phyloP scores from a whole-genome alignment of 1,140 invertebrate species.

The Euura lappo region DNA sequence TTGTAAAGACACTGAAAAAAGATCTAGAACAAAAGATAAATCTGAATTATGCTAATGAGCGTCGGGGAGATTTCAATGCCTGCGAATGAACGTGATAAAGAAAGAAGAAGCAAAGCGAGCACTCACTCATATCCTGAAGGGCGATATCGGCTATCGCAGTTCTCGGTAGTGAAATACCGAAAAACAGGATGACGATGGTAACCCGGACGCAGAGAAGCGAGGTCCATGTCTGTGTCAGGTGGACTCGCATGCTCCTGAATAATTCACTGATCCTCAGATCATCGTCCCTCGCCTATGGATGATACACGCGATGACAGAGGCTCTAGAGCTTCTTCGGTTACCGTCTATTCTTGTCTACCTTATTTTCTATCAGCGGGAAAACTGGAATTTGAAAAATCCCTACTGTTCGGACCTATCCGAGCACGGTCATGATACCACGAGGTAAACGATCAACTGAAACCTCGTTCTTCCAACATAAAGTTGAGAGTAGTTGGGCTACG shows the following conservation, averaged over 20 bases:
- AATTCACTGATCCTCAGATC: not conserved
- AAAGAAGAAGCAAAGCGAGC: not conserved
- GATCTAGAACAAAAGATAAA: not conserved
- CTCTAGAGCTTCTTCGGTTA: too few relatives aligned
- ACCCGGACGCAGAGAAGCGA: not conserved
- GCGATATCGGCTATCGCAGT: not conserved
- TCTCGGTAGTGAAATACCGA: not conserved
- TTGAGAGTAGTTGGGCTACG: not conserved
- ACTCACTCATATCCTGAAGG: conserved; percentile 1
- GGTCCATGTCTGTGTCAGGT: not conserved
- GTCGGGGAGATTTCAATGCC: not conserved
- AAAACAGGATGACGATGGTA: not conserved
- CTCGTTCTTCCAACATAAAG: not conserved
- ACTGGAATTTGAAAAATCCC: too few relatives aligned
- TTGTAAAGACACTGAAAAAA: not conserved
- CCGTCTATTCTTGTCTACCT: too few relatives aligned
- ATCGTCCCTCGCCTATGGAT: not conserved
- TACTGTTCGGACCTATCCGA: not conserved
- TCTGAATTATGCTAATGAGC: not conserved
- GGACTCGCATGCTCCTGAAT: not conserved
- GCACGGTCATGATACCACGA: not conserved
- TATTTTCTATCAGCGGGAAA: too few relatives aligned
- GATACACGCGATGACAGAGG: too few relatives aligned
- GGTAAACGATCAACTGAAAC: not conserved
- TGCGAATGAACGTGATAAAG: not conserved